Conservation (phyloP, 1,140 invertebrate species). For the Bathynomus jamesi region DNA sequence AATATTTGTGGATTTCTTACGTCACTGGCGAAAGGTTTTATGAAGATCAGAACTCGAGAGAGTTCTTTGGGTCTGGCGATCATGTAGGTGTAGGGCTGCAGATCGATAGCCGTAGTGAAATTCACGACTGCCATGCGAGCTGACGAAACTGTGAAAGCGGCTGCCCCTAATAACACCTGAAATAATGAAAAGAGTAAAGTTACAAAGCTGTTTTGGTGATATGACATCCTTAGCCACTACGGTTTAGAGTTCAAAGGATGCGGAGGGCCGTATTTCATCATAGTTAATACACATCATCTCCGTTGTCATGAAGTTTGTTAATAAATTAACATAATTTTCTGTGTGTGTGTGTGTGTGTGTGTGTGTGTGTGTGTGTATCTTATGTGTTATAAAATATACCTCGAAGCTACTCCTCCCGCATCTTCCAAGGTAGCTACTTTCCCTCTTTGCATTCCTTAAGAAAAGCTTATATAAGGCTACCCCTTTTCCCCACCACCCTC, state of each 20-base stretch:
- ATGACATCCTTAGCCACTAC: neutral
- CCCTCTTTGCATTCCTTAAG: no score
- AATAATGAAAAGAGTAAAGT: neutral
- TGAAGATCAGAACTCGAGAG: constrained; percentile 69
- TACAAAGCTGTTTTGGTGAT: neutral
- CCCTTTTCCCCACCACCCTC: no score
- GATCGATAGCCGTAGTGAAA: constrained; percentile 67
- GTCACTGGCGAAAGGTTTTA: constrained; percentile 65
- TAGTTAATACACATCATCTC: no score
- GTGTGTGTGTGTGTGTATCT: no score
- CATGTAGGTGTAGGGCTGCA: constrained; percentile 69
- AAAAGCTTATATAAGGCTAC: no score
- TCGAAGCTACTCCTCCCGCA: no score
- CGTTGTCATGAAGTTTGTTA: neutral
- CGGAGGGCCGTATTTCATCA: no score
- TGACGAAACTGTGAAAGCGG: constrained; percentile 59
- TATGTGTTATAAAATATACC: neutral
- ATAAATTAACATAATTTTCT: neutral
- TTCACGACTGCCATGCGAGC: constrained; percentile 58
- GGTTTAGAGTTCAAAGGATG: neutral
- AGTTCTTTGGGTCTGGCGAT: constrained; percentile 63
- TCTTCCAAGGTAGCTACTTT: no score
- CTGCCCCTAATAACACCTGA: constrained; percentile 61
- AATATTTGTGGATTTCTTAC: no score
- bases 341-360: neutral